Conservation (phyloP, 2,888 invertebrate species). For the Linnaemya tessellans region DNA sequence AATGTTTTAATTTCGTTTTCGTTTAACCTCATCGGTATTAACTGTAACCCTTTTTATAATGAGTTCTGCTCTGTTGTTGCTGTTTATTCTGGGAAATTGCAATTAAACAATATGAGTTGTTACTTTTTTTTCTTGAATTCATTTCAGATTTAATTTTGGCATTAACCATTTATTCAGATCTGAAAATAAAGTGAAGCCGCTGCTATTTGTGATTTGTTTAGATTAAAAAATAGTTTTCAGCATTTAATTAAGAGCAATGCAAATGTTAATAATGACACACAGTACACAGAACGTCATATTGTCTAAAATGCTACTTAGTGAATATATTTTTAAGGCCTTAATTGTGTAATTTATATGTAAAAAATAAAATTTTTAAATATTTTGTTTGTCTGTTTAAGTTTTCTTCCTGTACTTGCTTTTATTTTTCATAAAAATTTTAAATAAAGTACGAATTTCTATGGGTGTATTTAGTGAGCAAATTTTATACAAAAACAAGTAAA, state of each 20-base stretch:
- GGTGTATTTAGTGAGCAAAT: too few species aligned
- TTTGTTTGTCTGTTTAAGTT: too few species aligned
- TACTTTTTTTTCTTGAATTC: slow-evolving; percentile 47
- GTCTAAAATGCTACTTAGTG: too few species aligned
- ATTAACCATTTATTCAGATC: not conserved
- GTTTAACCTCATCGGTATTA: slow-evolving; percentile 45
- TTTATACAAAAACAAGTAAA: too few species aligned
- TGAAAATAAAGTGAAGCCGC: not conserved
- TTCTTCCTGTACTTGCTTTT: too few species aligned
- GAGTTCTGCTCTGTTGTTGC: not conserved
- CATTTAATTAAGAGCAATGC: not conserved
- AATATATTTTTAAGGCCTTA: too few species aligned
- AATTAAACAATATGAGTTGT: slow-evolving; percentile 51
- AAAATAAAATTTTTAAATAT: too few species aligned
- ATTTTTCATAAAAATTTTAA: too few species aligned
- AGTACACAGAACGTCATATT: too few species aligned
- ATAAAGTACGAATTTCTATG: too few species aligned
- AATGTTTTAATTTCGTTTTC: slow-evolving; percentile 39
- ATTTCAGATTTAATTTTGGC: slow-evolving; percentile 20
- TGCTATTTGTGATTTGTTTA: not conserved
- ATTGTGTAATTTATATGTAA: too few species aligned
- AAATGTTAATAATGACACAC: too few species aligned
- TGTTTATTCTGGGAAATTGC: slow-evolving; percentile 57
- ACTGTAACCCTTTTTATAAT: slow-evolving; percentile 8
- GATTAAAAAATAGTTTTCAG: not conserved